Conservation (phyloP, 1,140 invertebrate species). For the Cecropterus lyciades region DNA sequence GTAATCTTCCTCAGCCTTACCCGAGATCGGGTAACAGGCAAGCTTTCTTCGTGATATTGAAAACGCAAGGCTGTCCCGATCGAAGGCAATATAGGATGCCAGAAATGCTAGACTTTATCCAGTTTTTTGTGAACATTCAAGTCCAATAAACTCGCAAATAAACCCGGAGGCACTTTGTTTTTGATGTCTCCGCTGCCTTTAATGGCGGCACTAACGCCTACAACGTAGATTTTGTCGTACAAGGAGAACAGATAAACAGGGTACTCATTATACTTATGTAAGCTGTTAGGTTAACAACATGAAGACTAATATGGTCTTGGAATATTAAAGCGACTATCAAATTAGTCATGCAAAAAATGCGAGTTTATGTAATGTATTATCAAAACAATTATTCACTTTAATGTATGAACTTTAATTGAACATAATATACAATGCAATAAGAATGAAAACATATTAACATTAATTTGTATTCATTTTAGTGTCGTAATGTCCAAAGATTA, state of each 20-base stretch:
- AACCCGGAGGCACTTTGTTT: constrained; percentile 18
- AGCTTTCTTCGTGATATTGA: constrained; percentile 15
- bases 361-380: no score
- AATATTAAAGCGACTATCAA: not conserved
- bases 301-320: not conserved
- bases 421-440: no score
- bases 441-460: no score
- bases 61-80: constrained; percentile 7
- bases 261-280: constrained; percentile 14
- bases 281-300: constrained; percentile 5
- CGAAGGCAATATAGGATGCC: constrained; percentile 24
- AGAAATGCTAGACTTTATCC: constrained; percentile 23
- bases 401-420: no score
- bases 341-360: no score
- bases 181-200: constrained; percentile 20
- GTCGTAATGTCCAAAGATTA: no score
- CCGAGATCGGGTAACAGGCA: constrained; percentile 4
- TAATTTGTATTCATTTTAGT: no score
- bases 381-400: no score
- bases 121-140: constrained; percentile 25
- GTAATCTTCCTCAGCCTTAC: not conserved
- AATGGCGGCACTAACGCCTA: constrained; percentile 22
- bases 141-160: constrained; percentile 21
- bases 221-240: constrained; percentile 12
- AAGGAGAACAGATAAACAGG: constrained; percentile 14